phyloP scores from a whole-genome alignment of 2,797 vertebrate species.

The Ptychobarbus kaznakovi region DNA sequence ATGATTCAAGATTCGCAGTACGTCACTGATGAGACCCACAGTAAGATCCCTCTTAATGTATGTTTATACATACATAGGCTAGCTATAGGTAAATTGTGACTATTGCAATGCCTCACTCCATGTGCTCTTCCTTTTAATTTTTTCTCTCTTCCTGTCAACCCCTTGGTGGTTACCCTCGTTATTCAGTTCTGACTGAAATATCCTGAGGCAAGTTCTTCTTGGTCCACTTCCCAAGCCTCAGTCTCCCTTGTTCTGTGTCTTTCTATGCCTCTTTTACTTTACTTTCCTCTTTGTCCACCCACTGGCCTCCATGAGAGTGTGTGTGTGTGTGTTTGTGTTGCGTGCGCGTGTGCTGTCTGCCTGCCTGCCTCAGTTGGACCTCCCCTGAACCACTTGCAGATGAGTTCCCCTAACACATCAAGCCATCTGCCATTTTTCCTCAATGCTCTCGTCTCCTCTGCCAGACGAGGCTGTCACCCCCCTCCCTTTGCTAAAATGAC shows the following conservation, averaged over 20 bases:
- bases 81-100: neutral
- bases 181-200: conserved; percentile 36
- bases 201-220: conserved; percentile 39
- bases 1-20: neutral
- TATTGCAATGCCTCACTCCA: neutral
- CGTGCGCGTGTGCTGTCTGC: conserved; percentile 3
- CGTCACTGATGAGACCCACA: neutral
- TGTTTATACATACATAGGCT: neutral
- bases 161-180: conserved; percentile 35
- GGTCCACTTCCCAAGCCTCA: conserved; percentile 35
- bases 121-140: conserved; percentile 1
- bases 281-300: conserved; percentile 15
- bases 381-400: conserved; percentile 52
- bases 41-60: neutral
- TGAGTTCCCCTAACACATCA: conserved; percentile 57
- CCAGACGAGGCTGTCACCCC: conserved; percentile 38
- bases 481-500: conserved; percentile 44
- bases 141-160: conserved; percentile 18
- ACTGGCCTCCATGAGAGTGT: conserved; percentile 9
- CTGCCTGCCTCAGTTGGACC: conserved; percentile 35
- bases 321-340: neutral
- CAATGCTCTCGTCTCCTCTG: conserved; percentile 45
- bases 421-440: conserved; percentile 57
- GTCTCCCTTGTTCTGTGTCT: neutral
- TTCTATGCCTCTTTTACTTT: conserved; percentile 23